These are phyloP conservation scores for Apostichopus parvimensis DNA, from an alignment of 35 echinoderm and acorn worm species.

Conservation along the genomic window DNA sequence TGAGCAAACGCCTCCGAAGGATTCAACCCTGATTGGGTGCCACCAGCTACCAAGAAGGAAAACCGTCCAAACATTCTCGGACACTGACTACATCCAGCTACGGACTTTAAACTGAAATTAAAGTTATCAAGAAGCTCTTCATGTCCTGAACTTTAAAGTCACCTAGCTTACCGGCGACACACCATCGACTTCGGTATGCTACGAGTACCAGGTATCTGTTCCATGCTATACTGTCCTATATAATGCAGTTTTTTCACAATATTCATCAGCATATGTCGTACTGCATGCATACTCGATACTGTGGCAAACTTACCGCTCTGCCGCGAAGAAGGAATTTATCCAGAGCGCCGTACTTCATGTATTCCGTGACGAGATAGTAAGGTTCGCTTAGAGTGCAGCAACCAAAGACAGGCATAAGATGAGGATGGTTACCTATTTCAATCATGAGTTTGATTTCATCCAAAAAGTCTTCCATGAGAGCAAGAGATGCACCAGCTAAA, in stretches of 20 bases:
- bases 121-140: too few relatives aligned
- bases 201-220: too few relatives aligned
- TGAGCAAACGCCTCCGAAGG: neutral
- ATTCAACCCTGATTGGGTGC: neutral
- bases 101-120: too few relatives aligned
- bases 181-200: neutral
- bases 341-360: conserved; percentile 84
- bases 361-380: conserved; percentile 72
- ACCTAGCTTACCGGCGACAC: too few relatives aligned
- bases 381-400: conserved; percentile 70
- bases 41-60: neutral
- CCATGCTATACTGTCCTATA: neutral
- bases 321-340: conserved; percentile 64
- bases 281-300: neutral
- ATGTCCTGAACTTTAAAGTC: neutral
- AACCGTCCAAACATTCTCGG: neutral
- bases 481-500: conserved; percentile 61
- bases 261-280: neutral
- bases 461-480: conserved; percentile 71
- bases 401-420: conserved; percentile 63
- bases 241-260: too few relatives aligned
- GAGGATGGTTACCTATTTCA: conserved; percentile 72
- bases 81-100: neutral
- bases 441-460: conserved; percentile 81
- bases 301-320: conserved; percentile 53